Evolutionary conservation across 2,113 vertebrate species (phyloP).

Genomic region (Chaetops frenatus): DNA sequence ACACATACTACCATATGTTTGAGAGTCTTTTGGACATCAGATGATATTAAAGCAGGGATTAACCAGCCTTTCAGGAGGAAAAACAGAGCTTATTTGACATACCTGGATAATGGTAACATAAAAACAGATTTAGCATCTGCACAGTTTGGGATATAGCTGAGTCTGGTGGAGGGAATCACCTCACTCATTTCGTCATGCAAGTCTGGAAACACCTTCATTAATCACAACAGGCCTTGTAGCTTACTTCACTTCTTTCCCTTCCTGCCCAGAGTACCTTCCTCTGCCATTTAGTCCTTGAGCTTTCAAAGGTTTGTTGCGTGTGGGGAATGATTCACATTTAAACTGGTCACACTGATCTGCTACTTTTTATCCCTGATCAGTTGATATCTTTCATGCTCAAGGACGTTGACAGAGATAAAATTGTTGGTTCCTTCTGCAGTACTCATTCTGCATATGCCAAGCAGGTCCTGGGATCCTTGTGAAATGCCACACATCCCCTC

Average conservation of each 20-base stretch:
- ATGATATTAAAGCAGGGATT: not conserved
- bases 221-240: not conserved
- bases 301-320: not conserved
- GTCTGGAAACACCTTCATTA: not conserved
- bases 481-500: not conserved
- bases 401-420: not conserved
- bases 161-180: not conserved
- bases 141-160: not conserved
- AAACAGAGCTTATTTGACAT: not conserved
- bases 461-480: not conserved
- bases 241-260: not conserved
- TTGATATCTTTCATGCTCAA: not conserved
- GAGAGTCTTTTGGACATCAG: not conserved
- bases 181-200: not conserved
- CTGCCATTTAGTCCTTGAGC: not conserved
- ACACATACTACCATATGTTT: not conserved
- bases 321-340: not conserved
- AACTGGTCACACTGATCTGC: not conserved
- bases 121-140: not conserved
- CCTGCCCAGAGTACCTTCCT: not conserved
- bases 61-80: not conserved
- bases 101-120: not conserved
- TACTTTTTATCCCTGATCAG: not conserved
- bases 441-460: not conserved
- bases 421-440: not conserved